Base-by-base conservation (phyloP, 2,888 invertebrate genomes). In the Argynnis bischoffii region DNA sequence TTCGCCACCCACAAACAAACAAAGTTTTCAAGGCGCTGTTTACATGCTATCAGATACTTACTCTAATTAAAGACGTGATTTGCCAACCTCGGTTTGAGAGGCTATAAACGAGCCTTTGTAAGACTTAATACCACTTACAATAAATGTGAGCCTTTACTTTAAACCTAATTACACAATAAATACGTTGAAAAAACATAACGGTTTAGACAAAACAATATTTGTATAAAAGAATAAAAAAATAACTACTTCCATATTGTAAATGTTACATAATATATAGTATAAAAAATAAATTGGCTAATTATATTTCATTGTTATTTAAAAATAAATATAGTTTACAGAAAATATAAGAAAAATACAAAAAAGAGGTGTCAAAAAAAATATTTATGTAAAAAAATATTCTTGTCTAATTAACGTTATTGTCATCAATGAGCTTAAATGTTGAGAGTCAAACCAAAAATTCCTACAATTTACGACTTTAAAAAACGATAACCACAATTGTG, bases 1-100 rank as follows among this genome's bases (percentile, higher is more conserved):
- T 31, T 16, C n/a, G 5, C 47, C 26, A 59, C 31, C 48, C 15
- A 59, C 35, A 16, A 41, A 55, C 48, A 48, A 59, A 48, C 59
- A 26, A 59, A 67, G 31, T 65, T 48, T 48, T 69, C 69, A 47
- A 57, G 65, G 41, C 56, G 57, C 26, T 67, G 69, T 64, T 67
- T 61, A 64, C 70, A 59, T 41, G 60, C 53, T 70, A 70, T 64
- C 67, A 61, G 67, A 67, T 64, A 70, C 67, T 61, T 64, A 60
- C 64, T 67, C 64, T 64, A 70, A 70, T 67, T 70, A 70, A 67
- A 67, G 60, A 67, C 70, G 67, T 53, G 67, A 70, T 67, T 64
- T 61, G 67, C 51, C 56, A 64, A 64, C 64, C 60, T 47, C 47
- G 51, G 55, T 59, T 59, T 16, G 55, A 60, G 51, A 41, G 56